Evolutionary conservation across 2,797 vertebrate genomes (phyloP), one percentile per base, ranked within the genome.

Genomic region (Natrix natrix): DNA sequence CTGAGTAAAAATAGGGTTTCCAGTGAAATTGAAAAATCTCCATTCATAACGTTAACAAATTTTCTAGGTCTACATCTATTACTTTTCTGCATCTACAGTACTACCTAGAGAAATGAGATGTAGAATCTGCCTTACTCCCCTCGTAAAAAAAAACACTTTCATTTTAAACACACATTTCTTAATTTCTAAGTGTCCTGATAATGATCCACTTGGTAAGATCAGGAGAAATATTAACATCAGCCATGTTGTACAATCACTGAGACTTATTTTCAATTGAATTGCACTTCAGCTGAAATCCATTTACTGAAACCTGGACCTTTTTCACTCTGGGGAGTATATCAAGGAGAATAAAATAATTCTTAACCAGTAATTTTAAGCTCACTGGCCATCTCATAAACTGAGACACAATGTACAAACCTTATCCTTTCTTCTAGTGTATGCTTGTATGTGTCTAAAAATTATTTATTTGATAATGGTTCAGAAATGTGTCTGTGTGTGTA

Each of bases 261-360:
- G 93, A 90, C 92, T 93, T 94, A 91, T 92, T 95, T 95, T 92
- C 94, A 94, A 69, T 93, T 95, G 88, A 95, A 94, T 61, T 90
- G 92, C 6, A 56, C 94, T 92, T 95, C 86, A 91, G 55, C 92
- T 96, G 92, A 93, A 96, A 97, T 93, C 96, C 96, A 93, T 96
- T 96, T 95, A 95, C 93, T 91, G 93, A 96, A 96, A 96, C 94
- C 94, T 94, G 93, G 95, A 96, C 95, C 94, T 91, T 92, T 93
- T 94, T 96, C 69, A 91, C 78, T 92, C 91, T 28, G 89, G 4
- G 88, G 94, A 96, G 92, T 91, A 92, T 92, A 95, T 92, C 87
- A 92, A 90, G 94, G 90, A 93, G 63, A 94, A 96, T 57, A 88
- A 93, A 96, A 74, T 60, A 94, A 94, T 88, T 95, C 94, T 86